Conservation (phyloP, 1,140 invertebrate genomes). For the Drosophila ironensis region DNA sequence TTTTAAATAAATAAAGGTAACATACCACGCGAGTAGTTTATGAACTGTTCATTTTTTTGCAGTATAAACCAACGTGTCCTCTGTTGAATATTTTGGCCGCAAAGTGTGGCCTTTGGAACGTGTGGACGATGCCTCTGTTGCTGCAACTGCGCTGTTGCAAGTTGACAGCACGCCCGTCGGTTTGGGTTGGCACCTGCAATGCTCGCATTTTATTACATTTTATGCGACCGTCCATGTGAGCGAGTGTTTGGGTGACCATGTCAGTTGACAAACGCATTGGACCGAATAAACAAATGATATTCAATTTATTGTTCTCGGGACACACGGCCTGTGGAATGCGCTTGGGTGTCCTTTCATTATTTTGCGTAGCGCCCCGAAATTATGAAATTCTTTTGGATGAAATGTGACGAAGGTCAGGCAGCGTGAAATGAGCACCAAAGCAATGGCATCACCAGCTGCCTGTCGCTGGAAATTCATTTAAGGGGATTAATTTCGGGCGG, state of each 20-base stretch:
- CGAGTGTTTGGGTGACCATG: slow-evolving; percentile 43
- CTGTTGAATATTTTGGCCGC: slow-evolving; percentile 68
- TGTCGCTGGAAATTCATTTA: slow-evolving; percentile 63
- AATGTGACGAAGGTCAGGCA: slow-evolving; percentile 40
- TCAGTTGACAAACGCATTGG: slow-evolving; percentile 69
- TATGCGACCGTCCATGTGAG: slow-evolving; percentile 32
- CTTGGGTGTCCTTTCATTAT: slow-evolving; percentile 12
- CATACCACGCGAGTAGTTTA: too few relatives aligned
- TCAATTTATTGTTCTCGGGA: slow-evolving; percentile 71
- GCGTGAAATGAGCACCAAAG: slow-evolving; percentile 37
- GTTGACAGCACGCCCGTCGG: slow-evolving; percentile 62
- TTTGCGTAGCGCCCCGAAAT: slow-evolving; percentile 5
- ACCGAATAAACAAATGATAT: slow-evolving; percentile 77
- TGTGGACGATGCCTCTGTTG: slow-evolving; percentile 19
- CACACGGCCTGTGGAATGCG: slow-evolving; percentile 33
- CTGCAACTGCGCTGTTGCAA: slow-evolving; percentile 10
- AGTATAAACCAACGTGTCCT: slow-evolving; percentile 14
- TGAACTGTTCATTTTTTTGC: slow-evolving; percentile 8
- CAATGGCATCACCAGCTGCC: slow-evolving; percentile 32
- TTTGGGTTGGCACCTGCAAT: slow-evolving; percentile 68
- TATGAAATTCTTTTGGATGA: slow-evolving; percentile 44
- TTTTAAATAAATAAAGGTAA: neutral
- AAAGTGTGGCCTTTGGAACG: slow-evolving; percentile 63
- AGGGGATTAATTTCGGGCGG: slow-evolving; percentile 64
- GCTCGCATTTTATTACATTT: slow-evolving; percentile 77